Conservation (phyloP, 2,888 invertebrate species). For the Agriopis leucophaearia region DNA sequence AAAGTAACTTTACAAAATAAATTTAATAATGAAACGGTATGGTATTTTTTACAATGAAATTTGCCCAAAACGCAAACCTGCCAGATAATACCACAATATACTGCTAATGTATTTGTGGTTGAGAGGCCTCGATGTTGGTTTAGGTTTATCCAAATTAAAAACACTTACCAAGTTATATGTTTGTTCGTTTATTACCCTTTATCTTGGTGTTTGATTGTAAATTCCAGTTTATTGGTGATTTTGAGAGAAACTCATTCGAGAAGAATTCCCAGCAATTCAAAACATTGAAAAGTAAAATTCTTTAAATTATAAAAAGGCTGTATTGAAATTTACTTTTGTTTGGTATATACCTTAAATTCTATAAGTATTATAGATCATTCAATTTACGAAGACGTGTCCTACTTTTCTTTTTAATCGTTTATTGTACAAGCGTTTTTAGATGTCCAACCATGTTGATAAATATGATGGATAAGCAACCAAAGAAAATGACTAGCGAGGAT, state of each 20-base stretch:
- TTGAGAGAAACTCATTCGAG: constrained; percentile 5
- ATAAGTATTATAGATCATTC: no score
- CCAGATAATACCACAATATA: constrained; percentile 34
- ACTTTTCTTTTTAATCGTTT: no score
- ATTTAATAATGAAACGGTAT: no score
- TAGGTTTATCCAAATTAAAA: constrained; percentile 44
- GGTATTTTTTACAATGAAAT: constrained; percentile 12
- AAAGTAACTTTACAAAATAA: no score
- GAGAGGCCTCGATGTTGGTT: constrained; percentile 34
- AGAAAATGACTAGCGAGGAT: no score
- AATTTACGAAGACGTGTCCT: no score
- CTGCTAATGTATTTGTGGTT: constrained; percentile 39
- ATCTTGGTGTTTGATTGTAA: constrained; percentile 14
- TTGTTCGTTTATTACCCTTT: constrained; percentile 19
- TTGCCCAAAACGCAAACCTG: constrained; percentile 22
- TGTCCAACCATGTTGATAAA: no score
- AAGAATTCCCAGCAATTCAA: background rate
- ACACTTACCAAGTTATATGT: constrained; percentile 34
- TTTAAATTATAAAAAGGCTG: no score
- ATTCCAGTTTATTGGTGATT: constrained; percentile 10
- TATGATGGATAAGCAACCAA: no score
- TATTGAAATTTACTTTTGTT: no score
- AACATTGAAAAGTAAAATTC: background rate
- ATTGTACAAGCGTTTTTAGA: no score
- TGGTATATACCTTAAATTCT: no score